Evolutionary conservation across 2,797 vertebrate species (phyloP).

Genomic region (Lerista edwardsae): DNA sequence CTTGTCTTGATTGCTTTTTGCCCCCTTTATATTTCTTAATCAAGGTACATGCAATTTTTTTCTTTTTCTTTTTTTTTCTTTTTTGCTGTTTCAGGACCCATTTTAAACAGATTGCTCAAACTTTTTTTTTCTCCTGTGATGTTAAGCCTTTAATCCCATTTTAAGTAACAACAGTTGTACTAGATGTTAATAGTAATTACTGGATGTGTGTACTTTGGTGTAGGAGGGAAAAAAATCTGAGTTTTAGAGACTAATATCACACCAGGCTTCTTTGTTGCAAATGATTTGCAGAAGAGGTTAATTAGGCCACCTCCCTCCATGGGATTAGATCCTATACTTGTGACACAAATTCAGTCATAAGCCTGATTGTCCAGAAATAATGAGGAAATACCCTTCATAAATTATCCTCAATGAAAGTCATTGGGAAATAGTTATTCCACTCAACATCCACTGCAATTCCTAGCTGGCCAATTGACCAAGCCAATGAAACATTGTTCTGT

Average conservation of each 20-base stretch:
- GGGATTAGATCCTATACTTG: slow-evolving; percentile 47
- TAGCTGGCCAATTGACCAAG: not conserved
- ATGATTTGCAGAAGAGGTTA: slow-evolving; percentile 65
- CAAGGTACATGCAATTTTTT: slow-evolving; percentile 14
- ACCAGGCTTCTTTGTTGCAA: slow-evolving; percentile 30
- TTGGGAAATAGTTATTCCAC: slow-evolving; percentile 32
- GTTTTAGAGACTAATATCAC: slow-evolving; percentile 44
- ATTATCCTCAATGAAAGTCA: slow-evolving; percentile 29
- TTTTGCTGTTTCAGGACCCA: slow-evolving; percentile 12
- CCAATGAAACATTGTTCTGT: not conserved
- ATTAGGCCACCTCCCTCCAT: slow-evolving; percentile 50
- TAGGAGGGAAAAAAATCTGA: slow-evolving; percentile 13
- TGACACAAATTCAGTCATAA: slow-evolving; percentile 53
- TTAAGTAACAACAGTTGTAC: slow-evolving; percentile 52
- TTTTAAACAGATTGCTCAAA: slow-evolving; percentile 19
- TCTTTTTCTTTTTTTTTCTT: too few relatives aligned
- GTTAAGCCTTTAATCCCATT: slow-evolving; percentile 58
- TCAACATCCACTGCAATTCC: slow-evolving; percentile 29
- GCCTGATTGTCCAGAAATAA: slow-evolving; percentile 27
- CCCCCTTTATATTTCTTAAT: slow-evolving; percentile 39
- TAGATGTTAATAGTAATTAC: slow-evolving; percentile 52
- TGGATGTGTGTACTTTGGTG: slow-evolving; percentile 46
- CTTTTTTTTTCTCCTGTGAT: slow-evolving; percentile 14
- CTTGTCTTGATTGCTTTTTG: slow-evolving; percentile 5
- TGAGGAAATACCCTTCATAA: slow-evolving; percentile 36